Evolutionary conservation across 2,888 invertebrate genomes (phyloP).

Genomic region (Dromius quadrimaculatus): DNA sequence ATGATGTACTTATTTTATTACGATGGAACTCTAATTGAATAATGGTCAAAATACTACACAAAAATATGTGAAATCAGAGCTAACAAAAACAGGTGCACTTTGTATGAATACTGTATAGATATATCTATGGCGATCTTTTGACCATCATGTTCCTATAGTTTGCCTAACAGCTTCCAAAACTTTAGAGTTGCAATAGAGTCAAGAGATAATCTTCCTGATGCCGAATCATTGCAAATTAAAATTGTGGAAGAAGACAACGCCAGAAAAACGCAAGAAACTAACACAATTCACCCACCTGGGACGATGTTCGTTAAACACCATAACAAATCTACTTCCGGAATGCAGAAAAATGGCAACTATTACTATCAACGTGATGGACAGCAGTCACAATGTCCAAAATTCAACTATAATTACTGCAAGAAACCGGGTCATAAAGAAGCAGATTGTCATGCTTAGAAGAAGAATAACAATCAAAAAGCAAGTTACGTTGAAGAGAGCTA

Average conservation of each 20-base stretch:
- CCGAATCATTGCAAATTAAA: too few species aligned
- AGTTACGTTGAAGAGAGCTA: not conserved
- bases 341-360: not conserved
- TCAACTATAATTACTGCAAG: not conserved
- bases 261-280: not conserved
- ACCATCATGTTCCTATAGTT: slow-evolving; percentile 1
- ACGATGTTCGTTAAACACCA: slow-evolving; percentile 14
- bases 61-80: not conserved
- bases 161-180: slow-evolving; percentile 11
- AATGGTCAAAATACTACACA: too few species aligned
- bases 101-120: too few species aligned
- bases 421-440: slow-evolving; percentile 11
- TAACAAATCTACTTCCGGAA: not conserved
- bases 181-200: not conserved
- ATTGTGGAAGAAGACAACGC: not conserved
- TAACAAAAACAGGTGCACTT: too few species aligned
- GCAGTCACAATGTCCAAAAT: not conserved
- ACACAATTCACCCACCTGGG: not conserved
- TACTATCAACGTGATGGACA: slow-evolving; percentile 6
- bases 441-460: slow-evolving; percentile 4
- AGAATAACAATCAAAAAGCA: not conserved
- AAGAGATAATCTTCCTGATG: not conserved
- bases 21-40: too few species aligned
- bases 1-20: too few species aligned
- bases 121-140: slow-evolving; percentile 3